Evolutionary conservation across 2,797 vertebrate genomes (phyloP), one percentile per base, ranked within the genome.

Genomic region (Semotilus atromaculatus): DNA sequence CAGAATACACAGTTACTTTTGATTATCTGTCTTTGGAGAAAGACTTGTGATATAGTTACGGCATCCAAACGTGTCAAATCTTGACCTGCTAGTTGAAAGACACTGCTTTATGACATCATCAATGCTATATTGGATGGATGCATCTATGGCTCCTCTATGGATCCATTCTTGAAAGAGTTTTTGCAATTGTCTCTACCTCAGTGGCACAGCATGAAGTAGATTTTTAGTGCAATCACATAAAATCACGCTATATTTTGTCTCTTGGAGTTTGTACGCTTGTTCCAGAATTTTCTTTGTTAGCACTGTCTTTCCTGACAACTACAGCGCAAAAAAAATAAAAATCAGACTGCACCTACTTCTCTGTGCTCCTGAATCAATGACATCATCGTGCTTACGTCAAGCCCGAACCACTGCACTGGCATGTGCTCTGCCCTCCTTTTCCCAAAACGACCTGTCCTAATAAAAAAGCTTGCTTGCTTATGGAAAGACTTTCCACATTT

Each of bases 361-460:
- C 68, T 58, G 58, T 79, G 36, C 68, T 38, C 29, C 75, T 51
- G 66, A 85, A 72, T 68, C 86, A 26, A 87, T 89, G 85, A 89
- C 85, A 85, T 89, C 86, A 89, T 85, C n/a, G 23, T 67, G 60
- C 64, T 43, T 80, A 80, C 86, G 71, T 88, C 85, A 82, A 86
- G 19, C 55, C 36, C 68, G 31, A 86, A 72, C 84, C 51, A 72
- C 88, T 81, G 78, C 82, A 76, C 83, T 62, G 74, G 68, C 34
- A 83, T 51, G 36, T 16, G 53, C 58, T 60, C 70, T 74, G 62
- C 43, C 67, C 80, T 60, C 78, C 62, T 66, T 71, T 82, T 31
- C 40, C 45, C 72, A 10, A 58, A 71, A 66, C 64, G 3, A 55
- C 64, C 31, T 18, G 26, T 80, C 34, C 60, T 48, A 29, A 76